phyloP scores from a whole-genome alignment of 2,113 vertebrate genomes.

The Thunnus maccoyii region DNA sequence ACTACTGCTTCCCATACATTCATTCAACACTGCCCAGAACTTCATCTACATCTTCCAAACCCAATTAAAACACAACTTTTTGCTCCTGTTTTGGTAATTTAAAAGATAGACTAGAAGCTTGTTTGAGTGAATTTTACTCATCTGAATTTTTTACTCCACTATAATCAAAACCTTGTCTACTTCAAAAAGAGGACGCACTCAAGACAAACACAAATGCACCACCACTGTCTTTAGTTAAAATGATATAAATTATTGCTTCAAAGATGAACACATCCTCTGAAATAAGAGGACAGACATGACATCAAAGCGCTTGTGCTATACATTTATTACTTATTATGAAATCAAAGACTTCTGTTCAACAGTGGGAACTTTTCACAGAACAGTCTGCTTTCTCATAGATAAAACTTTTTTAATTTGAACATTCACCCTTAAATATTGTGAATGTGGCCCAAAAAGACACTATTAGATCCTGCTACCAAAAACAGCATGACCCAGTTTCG shows the following conservation, averaged over 20 bases:
- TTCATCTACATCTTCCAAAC: background rate
- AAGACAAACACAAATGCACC: constrained; percentile 33
- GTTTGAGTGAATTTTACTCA: background rate
- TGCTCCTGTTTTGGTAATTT: background rate
- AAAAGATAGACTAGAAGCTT: background rate
- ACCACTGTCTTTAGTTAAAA: constrained; percentile 21
- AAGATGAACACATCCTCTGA: constrained; percentile 39
- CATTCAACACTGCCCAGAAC: background rate
- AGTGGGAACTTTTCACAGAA: constrained; percentile 19
- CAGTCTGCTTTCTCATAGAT: constrained; percentile 21
- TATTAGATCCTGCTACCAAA: constrained; percentile 57
- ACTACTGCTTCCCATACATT: background rate
- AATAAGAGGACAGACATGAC: constrained; percentile 17
- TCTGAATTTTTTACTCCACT: background rate
- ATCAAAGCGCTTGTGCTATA: constrained; percentile 48
- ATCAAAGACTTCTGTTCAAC: constrained; percentile 41
- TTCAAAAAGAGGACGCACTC: constrained; percentile 21
- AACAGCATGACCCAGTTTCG: constrained; percentile 66
- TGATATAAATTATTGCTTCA: constrained; percentile 48
- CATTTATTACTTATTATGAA: background rate
- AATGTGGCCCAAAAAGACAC: constrained; percentile 29
- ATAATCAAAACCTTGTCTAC: background rate
- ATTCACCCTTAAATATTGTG: constrained; percentile 20
- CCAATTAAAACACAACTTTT: background rate
- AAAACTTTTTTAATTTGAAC: constrained; percentile 31